Base-by-base conservation (phyloP, 2,797 vertebrate genomes). In the Macropodus opercularis region DNA sequence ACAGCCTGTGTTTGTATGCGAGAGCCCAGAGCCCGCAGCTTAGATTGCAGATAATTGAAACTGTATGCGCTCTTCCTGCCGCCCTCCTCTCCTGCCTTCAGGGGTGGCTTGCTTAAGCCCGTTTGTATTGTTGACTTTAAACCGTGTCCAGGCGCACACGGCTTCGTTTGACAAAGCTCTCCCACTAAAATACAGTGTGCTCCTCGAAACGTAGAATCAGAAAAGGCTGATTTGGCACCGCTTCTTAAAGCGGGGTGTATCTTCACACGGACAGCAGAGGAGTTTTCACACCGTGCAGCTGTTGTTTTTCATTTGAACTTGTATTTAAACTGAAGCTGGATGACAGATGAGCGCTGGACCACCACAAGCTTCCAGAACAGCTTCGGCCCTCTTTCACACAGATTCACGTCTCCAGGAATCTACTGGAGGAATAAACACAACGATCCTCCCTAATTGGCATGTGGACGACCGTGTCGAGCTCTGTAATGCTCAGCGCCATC, bases 11-110 rank as follows among this genome's bases (percentile, higher is more conserved):
- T 83, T 71, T 85, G 77, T 53, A 44, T 41, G 66, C 46, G 62
- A 44, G 64, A 56, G 51, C 24, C 31, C 61, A 12, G 52, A 65
- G 35, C 41, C 29, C 48, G 34, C 32, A 46, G 32, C 56, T 21
- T 6, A 62, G 60, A 83, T 79, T 59, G 47, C n/a, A 57, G 58
- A 71, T 86, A 77, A 85, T 80, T 80, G 72, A 77, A 86, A 70
- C 50, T 75, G 60, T 71, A 60, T 83, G 81, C 1, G 29, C 49
- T 26, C 23, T 19, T 17, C 49, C 19, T 24, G 12, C 42, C 35
- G 9, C 35, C 29, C 34, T 41, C 41, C n/a, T 41, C 26, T 5
- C 51, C n/a, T 48, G 27, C 63, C 76, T 68, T 53, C 70, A 22
- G 75, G 65, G 62, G 31, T 1, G 11, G 21, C 39, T 44, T 46